phyloP scores from a whole-genome alignment of 2,888 invertebrate species.

The Ypsolopha sequella region DNA sequence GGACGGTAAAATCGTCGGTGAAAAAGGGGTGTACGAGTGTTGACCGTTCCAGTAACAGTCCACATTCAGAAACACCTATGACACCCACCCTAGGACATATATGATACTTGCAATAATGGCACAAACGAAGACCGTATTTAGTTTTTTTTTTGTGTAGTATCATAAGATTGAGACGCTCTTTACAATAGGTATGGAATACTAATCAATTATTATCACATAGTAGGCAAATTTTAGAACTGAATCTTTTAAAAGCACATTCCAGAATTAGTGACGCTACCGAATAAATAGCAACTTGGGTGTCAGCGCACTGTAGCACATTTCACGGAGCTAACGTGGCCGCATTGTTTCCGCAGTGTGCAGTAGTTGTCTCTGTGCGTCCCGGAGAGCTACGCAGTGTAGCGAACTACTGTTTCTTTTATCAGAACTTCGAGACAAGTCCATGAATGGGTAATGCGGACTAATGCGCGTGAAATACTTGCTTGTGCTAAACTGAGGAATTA shows the following conservation, averaged over 20 bases:
- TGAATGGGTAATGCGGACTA: conserved; percentile 22
- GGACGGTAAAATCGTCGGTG: too few species aligned
- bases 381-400: background rate
- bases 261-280: conserved; percentile 28
- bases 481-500: conserved; percentile 15
- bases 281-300: conserved; percentile 45
- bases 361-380: conserved; percentile 25
- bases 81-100: too few species aligned
- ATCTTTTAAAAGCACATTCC: conserved; percentile 17
- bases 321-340: conserved; percentile 36
- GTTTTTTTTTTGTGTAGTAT: too few species aligned
- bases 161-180: too few species aligned
- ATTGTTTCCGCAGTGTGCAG: conserved; percentile 29
- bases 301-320: conserved; percentile 36
- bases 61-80: too few species aligned
- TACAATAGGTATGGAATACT: too few species aligned
- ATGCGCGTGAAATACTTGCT: conserved; percentile 24
- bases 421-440: background rate
- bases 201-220: background rate
- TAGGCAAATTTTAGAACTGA: background rate
- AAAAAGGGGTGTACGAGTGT: too few species aligned
- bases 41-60: too few species aligned
- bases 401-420: conserved; percentile 7
- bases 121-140: too few species aligned
- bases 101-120: too few species aligned